Evolutionary conservation across 2,113 vertebrate species (phyloP).

Genomic region (Cercopithecus mona): DNA sequence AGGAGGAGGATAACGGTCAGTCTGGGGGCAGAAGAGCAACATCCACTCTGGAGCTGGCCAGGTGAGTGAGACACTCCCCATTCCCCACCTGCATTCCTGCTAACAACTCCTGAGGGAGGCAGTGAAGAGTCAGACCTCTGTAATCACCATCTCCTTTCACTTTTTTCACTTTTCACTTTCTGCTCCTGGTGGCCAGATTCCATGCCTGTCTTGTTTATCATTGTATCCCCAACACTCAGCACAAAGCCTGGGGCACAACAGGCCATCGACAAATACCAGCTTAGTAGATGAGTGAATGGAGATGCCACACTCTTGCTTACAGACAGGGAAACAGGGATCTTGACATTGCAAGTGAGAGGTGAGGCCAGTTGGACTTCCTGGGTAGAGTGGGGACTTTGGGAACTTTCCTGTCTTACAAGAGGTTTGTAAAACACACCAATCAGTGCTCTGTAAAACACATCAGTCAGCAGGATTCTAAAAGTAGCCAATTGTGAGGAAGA

Average conservation of each 20-base stretch:
- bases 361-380: too few relatives aligned
- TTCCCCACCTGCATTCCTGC: not conserved
- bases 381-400: too few relatives aligned
- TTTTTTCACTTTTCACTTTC: not conserved
- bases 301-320: not conserved
- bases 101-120: not conserved
- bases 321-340: not conserved
- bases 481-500: too few relatives aligned
- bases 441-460: too few relatives aligned
- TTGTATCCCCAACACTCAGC: not conserved
- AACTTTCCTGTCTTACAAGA: too few relatives aligned
- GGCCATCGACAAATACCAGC: not conserved
- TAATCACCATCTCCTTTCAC: not conserved
- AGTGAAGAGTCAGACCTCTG: not conserved
- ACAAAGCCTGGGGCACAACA: not conserved
- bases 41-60: not conserved
- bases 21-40: not conserved
- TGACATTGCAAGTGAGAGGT: not conserved
- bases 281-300: not conserved
- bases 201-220: not conserved
- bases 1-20: not conserved
- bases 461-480: too few relatives aligned
- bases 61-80: not conserved
- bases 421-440: too few relatives aligned
- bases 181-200: not conserved